Evolutionary conservation across 1,140 invertebrate species (phyloP).

Genomic region (Cecropterus lyciades): DNA sequence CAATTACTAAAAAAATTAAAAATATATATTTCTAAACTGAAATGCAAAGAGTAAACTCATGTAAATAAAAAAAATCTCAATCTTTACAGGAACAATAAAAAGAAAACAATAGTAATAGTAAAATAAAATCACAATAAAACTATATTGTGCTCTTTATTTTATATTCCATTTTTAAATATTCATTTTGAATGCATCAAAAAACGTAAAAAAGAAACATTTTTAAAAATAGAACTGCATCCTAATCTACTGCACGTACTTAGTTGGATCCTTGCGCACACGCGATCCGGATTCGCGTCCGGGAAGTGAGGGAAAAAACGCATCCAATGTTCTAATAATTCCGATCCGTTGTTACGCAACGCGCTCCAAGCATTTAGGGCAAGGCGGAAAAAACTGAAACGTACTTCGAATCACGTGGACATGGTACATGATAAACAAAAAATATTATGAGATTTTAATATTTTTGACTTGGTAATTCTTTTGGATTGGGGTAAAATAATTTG

Average conservation of each 20-base stretch:
- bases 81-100: background rate
- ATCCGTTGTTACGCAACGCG: slow-evolving; percentile 69
- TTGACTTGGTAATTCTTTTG: no score
- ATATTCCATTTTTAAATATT: no score
- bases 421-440: no score
- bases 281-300: slow-evolving; percentile 70
- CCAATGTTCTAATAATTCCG: slow-evolving; percentile 66
- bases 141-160: background rate
- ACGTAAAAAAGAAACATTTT: background rate
- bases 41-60: background rate
- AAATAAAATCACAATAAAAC: background rate
- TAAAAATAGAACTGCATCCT: slow-evolving; percentile 7
- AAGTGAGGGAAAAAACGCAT: slow-evolving; percentile 70
- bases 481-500: no score
- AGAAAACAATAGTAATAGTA: no score
- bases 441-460: no score
- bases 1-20: background rate
- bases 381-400: slow-evolving; percentile 13
- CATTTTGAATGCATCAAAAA: background rate
- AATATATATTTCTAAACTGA: no score
- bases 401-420: background rate
- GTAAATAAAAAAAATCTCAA: no score
- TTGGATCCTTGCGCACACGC: slow-evolving; percentile 59
- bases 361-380: slow-evolving; percentile 44
- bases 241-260: slow-evolving; percentile 10